A percentile compares a stretch with the other conserved stretches of the same genome.
Conservation (phyloP, 2,113 vertebrate species). For the Chelonoidis abingdonii region DNA sequence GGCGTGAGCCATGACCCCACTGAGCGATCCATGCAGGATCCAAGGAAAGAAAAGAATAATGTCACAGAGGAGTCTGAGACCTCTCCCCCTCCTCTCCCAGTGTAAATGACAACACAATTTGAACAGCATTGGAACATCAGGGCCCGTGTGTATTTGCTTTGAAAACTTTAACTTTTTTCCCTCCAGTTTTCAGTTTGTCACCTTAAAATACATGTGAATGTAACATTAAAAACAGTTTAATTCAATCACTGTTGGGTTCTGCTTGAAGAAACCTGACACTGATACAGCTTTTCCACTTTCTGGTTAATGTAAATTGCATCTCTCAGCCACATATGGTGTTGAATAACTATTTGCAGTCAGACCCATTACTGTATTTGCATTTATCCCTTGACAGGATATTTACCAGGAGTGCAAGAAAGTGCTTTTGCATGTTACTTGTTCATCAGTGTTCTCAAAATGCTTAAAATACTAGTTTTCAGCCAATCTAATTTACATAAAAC, state of each 20-base stretch:
- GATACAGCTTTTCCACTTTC: neutral
- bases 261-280: neutral
- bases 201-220: neutral
- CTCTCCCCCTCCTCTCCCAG: neutral
- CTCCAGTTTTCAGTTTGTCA: neutral
- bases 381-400: conserved; percentile 17
- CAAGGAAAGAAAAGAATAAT: neutral
- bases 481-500: neutral
- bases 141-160: neutral
- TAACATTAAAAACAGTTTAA: neutral
- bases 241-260: neutral
- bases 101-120: neutral
- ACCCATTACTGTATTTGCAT: neutral
- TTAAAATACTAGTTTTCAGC: neutral
- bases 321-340: neutral
- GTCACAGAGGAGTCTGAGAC: neutral
- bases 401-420: neutral
- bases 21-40: neutral
- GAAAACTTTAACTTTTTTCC: neutral
- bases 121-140: neutral
- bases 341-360: neutral
- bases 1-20: neutral
- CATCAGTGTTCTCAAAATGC: neutral
- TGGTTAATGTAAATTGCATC: neutral
- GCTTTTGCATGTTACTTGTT: neutral